Conservation (phyloP, 2,888 invertebrate genomes). For the Euspilapteryx auroguttella region DNA sequence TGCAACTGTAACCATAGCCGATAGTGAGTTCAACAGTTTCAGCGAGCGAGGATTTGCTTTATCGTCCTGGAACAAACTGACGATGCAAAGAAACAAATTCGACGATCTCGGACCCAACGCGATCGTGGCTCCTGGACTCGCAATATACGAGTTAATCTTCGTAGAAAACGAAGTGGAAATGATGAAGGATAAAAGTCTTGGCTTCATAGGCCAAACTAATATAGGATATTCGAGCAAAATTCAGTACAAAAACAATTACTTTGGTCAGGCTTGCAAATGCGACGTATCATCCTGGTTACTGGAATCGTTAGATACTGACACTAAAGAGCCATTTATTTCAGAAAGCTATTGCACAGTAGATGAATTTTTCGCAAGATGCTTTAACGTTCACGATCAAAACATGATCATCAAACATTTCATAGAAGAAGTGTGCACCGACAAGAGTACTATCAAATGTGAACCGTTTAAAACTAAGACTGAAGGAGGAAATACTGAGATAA, state of each 20-base stretch:
- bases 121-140: slow-evolving; percentile 44
- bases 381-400: slow-evolving; percentile 65
- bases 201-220: slow-evolving; percentile 58
- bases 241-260: slow-evolving; percentile 64
- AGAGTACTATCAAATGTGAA: slow-evolving; percentile 58
- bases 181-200: slow-evolving; percentile 51
- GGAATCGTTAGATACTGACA: slow-evolving; percentile 32
- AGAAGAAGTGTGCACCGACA: slow-evolving; percentile 57
- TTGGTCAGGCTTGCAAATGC: slow-evolving; percentile 66
- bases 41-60: slow-evolving; percentile 63
- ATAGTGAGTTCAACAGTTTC: slow-evolving; percentile 64
- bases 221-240: slow-evolving; percentile 33
- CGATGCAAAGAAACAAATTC: slow-evolving; percentile 68
- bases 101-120: slow-evolving; percentile 56
- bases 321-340: slow-evolving; percentile 33
- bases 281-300: slow-evolving; percentile 62
- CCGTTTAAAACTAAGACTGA: slow-evolving; percentile 37
- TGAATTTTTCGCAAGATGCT: slow-evolving; percentile 63
- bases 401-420: slow-evolving; percentile 66
- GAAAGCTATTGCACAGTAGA: slow-evolving; percentile 68
- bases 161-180: slow-evolving; percentile 45
- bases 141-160: slow-evolving; percentile 61
- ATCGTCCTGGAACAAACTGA: slow-evolving; percentile 66
- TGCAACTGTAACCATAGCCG: slow-evolving; percentile 59
- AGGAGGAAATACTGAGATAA: slow-evolving; percentile 27